phyloP scores from a whole-genome alignment of 2,113 vertebrate species.

The Macquaria australasica region DNA sequence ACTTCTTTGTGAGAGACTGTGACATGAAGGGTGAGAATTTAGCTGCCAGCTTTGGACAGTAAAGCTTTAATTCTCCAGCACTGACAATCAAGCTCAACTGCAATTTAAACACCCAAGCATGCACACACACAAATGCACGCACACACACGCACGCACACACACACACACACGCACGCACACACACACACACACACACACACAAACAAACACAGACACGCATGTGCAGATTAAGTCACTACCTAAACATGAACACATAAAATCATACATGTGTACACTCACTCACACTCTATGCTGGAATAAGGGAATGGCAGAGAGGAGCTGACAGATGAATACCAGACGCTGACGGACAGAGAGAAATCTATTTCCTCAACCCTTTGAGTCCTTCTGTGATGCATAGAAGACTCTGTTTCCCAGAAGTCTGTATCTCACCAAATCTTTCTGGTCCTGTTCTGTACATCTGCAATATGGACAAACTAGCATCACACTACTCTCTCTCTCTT shows the following conservation, averaged over 20 bases:
- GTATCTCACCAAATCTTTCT: constrained; percentile 57
- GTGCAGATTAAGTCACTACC: constrained; percentile 69
- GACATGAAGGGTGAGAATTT: constrained; percentile 84
- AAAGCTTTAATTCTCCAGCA: constrained; percentile 87
- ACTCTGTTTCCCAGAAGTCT: constrained; percentile 64
- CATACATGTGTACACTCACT: constrained; percentile 62
- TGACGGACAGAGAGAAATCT: constrained; percentile 68
- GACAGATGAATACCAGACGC: constrained; percentile 73
- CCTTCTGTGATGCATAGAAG: constrained; percentile 57
- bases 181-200: constrained; percentile 18
- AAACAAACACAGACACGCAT: constrained; percentile 53
- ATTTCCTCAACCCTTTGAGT: constrained; percentile 57
- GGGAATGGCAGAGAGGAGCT: constrained; percentile 67
- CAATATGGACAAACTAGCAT: constrained; percentile 67
- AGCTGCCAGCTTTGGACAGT: constrained; percentile 83
- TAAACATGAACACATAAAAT: constrained; percentile 62
- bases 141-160: constrained; percentile 28
- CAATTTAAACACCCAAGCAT: constrained; percentile 70
- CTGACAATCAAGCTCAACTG: constrained; percentile 88
- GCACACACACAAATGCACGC: constrained; percentile 54
- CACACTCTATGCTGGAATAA: constrained; percentile 72
- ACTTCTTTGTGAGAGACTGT: constrained; percentile 83
- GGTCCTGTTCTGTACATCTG: constrained; percentile 66
- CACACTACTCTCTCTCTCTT: constrained; percentile 54
- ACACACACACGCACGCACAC: constrained; percentile 57